Conservation (phyloP, 2,797 vertebrate species). For the Anas flavirostris region DNA sequence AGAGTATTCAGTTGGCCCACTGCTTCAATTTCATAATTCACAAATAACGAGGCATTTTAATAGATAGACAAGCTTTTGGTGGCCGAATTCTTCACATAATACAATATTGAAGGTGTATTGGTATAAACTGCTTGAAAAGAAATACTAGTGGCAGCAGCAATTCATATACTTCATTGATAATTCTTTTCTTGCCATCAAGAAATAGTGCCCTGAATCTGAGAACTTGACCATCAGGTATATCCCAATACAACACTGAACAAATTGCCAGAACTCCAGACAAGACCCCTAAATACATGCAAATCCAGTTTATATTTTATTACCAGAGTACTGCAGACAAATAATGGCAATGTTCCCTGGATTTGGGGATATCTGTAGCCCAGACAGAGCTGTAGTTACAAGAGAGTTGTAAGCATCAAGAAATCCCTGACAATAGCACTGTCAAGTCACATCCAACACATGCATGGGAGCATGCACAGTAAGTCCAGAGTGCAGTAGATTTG, state of each 20-base stretch:
- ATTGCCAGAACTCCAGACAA: background rate
- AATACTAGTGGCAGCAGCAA: background rate
- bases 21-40: background rate
- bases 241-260: background rate
- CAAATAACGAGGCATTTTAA: background rate
- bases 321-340: no score
- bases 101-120: background rate
- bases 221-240: background rate
- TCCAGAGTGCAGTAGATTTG: background rate
- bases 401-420: background rate
- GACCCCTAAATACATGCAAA: background rate
- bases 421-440: background rate
- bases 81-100: background rate
- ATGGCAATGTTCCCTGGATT: no score
- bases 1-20: background rate
- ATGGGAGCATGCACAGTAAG: background rate
- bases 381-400: no score
- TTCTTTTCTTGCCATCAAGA: background rate
- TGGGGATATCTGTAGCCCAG: no score
- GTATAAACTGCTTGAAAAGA: background rate
- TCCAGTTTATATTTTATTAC: no score
- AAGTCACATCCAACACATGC: fast-evolving
- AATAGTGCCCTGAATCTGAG: background rate
- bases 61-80: background rate
- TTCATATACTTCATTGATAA: background rate